phyloP scores from a whole-genome alignment of 2,113 vertebrate genomes.

The Grammomys surdaster region DNA sequence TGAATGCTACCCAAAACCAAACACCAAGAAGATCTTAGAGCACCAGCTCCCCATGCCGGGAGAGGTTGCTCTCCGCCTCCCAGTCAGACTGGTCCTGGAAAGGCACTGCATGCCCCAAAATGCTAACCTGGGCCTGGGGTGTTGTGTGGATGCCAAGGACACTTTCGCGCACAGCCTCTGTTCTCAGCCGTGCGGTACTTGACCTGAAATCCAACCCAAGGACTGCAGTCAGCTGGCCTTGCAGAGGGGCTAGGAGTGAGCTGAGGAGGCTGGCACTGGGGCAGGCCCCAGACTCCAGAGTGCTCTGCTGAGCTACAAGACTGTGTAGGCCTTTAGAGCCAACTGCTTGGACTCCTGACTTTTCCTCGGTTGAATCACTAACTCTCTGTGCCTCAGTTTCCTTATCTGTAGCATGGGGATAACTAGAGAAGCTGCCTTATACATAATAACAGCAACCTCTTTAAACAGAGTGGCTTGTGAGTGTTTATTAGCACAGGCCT shows the following conservation, averaged over 20 bases:
- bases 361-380: not conserved
- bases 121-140: not conserved
- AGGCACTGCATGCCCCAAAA: not conserved
- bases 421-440: not conserved
- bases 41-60: not conserved
- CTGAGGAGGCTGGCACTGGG: not conserved
- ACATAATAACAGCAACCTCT: not conserved
- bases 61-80: not conserved
- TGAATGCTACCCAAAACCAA: constrained; percentile 50
- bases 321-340: not conserved
- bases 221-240: not conserved
- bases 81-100: not conserved
- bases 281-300: not conserved
- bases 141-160: fast-evolving
- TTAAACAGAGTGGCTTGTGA: not conserved
- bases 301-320: not conserved
- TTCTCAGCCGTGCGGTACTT: no score
- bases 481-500: not conserved
- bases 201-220: not conserved
- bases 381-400: not conserved
- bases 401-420: not conserved
- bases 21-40: not conserved
- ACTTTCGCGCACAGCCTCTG: not conserved
- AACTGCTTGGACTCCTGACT: not conserved
- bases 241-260: not conserved